Evolutionary conservation across 1,140 invertebrate species (phyloP), one percentile per base, ranked within the genome.

Genomic region (Papilio aristodemus): DNA sequence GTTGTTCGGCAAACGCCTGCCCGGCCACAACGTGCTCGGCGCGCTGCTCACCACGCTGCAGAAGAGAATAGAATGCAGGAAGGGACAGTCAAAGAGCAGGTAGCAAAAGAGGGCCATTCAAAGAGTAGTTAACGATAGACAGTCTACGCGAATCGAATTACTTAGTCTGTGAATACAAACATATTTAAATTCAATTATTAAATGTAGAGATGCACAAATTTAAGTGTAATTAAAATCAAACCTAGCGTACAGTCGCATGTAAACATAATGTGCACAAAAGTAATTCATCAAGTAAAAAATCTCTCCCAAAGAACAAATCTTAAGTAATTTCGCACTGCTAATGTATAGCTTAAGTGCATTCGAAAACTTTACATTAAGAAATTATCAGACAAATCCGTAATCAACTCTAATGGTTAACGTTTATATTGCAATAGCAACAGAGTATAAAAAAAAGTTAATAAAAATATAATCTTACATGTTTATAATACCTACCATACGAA

Each of bases 21-120:
- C 97, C 43, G 97, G 97, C 84, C 97, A 97, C 80, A 97, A 98
- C 80, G 97, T 98, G 7, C 92, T 98, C 1, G 95, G 95, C 5
- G 97, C 96, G 11, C 91, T 98, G 9, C 90, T 97, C 32, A 91
- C 94, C 6, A 97, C 96, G 3, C 87, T 98, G 46, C 97, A 98
- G 85, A 94, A 95, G 64, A 92, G 96, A 72, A 95, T 97, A 68
- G 96, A 96, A 87, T 90, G 93, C 1, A 92, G 94, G 59, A 91
- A 90, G 68, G 86, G 68, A 43, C 85, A 89, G 57, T 76, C 81
- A 0, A 91, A 90, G 68, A 82, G 73, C 71, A 89, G 86, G 79
- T 89, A 89, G 83, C 80, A 71, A 67, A 37, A 39, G 41, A 13
- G 19, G 10, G 67, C 43, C 85, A 89, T 43, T 75, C 81, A 0